Conservation (phyloP, 2,113 vertebrate genomes). For the Sorex fumeus region DNA sequence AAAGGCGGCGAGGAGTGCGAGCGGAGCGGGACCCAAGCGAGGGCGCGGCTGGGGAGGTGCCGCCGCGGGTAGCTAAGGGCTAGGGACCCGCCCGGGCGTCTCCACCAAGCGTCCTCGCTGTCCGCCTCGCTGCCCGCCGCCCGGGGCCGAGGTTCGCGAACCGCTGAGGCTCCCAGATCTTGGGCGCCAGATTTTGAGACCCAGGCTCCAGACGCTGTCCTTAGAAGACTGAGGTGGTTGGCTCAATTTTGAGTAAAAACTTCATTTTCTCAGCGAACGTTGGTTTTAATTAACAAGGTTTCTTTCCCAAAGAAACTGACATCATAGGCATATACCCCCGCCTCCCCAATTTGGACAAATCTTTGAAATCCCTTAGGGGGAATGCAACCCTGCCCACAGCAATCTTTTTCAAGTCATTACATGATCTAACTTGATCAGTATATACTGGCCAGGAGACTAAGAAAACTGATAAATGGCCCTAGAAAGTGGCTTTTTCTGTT, state of each 20-base stretch:
- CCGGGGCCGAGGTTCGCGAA: not conserved
- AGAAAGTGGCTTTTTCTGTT: slow-evolving; percentile 18
- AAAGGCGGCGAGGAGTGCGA: not conserved
- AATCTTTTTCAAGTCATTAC: slow-evolving; percentile 59
- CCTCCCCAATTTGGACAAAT: slow-evolving; percentile 40
- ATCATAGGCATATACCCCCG: not conserved
- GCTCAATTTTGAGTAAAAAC: slow-evolving; percentile 53
- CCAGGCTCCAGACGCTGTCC: not conserved
- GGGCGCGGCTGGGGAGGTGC: no score
- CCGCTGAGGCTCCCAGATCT: not conserved
- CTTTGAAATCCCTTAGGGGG: slow-evolving; percentile 5
- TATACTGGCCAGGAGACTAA: not conserved
- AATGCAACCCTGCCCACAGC: slow-evolving; percentile 27
- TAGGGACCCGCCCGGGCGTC: no score
- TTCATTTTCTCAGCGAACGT: slow-evolving; percentile 53
- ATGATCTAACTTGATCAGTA: slow-evolving; percentile 4
- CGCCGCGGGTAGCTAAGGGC: no score
- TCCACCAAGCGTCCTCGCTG: not conserved
- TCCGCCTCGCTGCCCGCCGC: not conserved
- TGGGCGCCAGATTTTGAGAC: slow-evolving; percentile 9
- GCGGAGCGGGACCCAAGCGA: not conserved
- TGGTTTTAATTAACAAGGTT: slow-evolving; percentile 29
- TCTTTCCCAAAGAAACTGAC: slow-evolving; percentile 34
- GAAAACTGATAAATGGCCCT: slow-evolving; percentile 30
- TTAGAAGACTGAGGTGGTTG: not conserved